Percentiles rank a stretch among this genome's conserved stretches.
Conservation (phyloP, 2,888 invertebrate genomes). For the Pheosia tremula region DNA sequence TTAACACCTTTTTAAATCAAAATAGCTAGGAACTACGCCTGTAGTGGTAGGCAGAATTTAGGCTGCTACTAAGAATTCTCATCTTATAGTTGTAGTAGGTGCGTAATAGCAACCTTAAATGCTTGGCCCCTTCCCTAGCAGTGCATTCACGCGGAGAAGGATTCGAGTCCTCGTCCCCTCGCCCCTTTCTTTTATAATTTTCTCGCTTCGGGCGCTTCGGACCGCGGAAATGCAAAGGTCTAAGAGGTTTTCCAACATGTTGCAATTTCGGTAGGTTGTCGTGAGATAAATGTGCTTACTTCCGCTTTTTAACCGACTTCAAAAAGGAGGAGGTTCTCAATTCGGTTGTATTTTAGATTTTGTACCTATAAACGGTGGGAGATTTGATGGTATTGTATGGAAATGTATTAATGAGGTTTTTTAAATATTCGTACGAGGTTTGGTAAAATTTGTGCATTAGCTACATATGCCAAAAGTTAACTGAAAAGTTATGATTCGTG, state of each 20-base stretch:
- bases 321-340: too few species aligned
- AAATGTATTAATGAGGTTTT: too few species aligned
- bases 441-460: too few species aligned
- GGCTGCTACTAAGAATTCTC: neutral
- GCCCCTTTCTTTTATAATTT: slow-evolving; percentile 63
- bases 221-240: slow-evolving; percentile 57
- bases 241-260: slow-evolving; percentile 45
- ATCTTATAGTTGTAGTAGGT: neutral
- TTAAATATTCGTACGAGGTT: too few species aligned
- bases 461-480: too few species aligned
- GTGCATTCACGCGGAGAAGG: slow-evolving; percentile 64
- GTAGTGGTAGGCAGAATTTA: too few species aligned
- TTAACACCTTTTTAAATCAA: too few species aligned
- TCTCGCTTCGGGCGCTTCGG: slow-evolving; percentile 52
- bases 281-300: slow-evolving; percentile 27
- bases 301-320: slow-evolving; percentile 14
- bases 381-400: too few species aligned
- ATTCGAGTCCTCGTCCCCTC: slow-evolving; percentile 54
- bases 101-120: neutral
- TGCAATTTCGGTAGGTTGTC: slow-evolving; percentile 30
- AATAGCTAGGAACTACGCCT: too few species aligned
- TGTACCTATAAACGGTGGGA: too few species aligned
- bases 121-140: slow-evolving; percentile 16
- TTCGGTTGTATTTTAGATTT: too few species aligned
- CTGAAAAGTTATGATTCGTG: too few species aligned